Evolutionary conservation across 2,888 invertebrate species (phyloP).

Genomic region (Drosophila maculinotata): DNA sequence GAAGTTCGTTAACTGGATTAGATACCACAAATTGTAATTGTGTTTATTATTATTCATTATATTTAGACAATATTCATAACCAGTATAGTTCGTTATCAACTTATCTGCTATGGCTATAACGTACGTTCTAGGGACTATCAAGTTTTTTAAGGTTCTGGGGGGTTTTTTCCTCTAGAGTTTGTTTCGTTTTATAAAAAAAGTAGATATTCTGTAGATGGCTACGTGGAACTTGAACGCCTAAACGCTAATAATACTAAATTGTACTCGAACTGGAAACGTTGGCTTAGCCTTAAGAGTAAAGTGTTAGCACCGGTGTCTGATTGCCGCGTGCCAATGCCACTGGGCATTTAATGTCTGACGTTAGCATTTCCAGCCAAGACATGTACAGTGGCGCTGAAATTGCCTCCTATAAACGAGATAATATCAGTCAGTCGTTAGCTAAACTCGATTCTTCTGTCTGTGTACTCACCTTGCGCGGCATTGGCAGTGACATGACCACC

Average conservation of each 20-base stretch:
- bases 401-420: conserved; percentile 87
- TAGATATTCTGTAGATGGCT: conserved; percentile 33
- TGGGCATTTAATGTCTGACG: conserved; percentile 93
- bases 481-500: conserved; percentile 98
- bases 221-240: conserved; percentile 68
- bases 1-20: conserved; percentile 40
- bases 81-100: conserved; percentile 55
- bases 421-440: not conserved
- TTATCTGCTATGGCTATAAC: conserved; percentile 57
- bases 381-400: conserved; percentile 96
- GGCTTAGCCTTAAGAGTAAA: conserved; percentile 90
- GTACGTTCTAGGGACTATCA: conserved; percentile 64
- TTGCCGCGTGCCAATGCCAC: conserved; percentile 94
- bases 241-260: conserved; percentile 81
- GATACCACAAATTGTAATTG: conserved; percentile 37
- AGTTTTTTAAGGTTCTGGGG: conserved; percentile 25
- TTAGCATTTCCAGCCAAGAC: conserved; percentile 97
- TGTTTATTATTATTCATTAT: conserved; percentile 42
- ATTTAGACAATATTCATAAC: conserved; percentile 48
- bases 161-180: not conserved
- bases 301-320: conserved; percentile 94
- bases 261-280: conserved; percentile 70
- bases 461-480: conserved; percentile 91
- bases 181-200: conserved; percentile 37
- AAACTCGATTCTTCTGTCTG: accelerated